phyloP scores from a whole-genome alignment of 1,140 invertebrate genomes.

The Apolygus lucorum region DNA sequence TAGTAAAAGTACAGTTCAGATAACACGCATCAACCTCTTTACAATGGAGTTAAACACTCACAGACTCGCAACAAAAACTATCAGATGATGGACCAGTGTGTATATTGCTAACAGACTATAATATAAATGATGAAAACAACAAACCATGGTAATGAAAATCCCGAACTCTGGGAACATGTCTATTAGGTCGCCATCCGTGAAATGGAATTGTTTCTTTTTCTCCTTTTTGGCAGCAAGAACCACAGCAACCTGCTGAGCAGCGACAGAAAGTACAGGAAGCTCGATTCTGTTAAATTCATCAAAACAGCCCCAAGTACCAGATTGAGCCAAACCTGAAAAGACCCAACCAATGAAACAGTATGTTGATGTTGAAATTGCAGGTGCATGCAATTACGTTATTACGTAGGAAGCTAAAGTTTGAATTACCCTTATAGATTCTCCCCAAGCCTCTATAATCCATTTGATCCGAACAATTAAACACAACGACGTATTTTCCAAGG shows the following conservation, averaged over 20 bases:
- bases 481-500: conserved; percentile 92
- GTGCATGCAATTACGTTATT: not conserved
- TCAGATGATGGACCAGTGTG: no score
- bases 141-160: conserved; percentile 94
- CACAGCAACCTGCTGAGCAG: conserved; percentile 92
- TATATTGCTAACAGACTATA: no score
- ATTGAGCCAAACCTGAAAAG: conserved; percentile 71
- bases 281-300: conserved; percentile 96
- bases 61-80: no score
- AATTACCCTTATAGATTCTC: conserved; percentile 76
- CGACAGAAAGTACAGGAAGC: conserved; percentile 88
- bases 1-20: no score
- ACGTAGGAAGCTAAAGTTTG: not conserved
- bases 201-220: conserved; percentile 75
- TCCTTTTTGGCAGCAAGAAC: conserved; percentile 87
- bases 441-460: conserved; percentile 93
- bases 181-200: conserved; percentile 89
- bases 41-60: no score
- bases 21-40: no score
- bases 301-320: conserved; percentile 94
- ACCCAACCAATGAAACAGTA: no score
- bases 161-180: conserved; percentile 93
- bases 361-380: no score
- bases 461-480: conserved; percentile 97
- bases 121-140: not conserved